Percentiles rank a stretch among this genome's conserved stretches.
Evolutionary conservation across 2,888 invertebrate genomes (phyloP).

Genomic region (Chelonus formosanus): DNA sequence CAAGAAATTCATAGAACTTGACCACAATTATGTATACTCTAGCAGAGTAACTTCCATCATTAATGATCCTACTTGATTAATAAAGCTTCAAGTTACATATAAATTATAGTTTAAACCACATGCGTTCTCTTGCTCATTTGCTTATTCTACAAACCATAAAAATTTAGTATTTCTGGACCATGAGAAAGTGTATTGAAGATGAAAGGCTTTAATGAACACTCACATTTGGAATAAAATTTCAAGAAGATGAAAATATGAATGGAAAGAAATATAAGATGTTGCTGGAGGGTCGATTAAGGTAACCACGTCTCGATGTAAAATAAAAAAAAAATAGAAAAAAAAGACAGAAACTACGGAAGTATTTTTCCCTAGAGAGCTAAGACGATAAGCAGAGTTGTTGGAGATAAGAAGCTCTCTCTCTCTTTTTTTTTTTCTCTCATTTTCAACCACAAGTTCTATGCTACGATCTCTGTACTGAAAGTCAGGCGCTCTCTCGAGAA

Average conservation of each 20-base stretch:
- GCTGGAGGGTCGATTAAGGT: constrained; percentile 27
- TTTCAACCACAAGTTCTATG: constrained; percentile 16
- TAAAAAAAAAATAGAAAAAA: constrained; percentile 15
- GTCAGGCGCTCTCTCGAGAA: constrained; percentile 32
- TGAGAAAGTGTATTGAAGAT: no score
- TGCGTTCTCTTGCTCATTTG: no score
- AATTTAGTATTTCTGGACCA: no score
- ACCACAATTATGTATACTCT: no score
- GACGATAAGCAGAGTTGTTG: constrained; percentile 35
- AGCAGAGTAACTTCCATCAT: no score
- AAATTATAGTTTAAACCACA: no score
- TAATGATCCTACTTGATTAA: no score
- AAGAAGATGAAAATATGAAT: constrained; percentile 8
- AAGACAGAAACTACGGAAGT: constrained; percentile 22
- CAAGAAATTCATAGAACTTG: no score
- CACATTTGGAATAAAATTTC: background rate
- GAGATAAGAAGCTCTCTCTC: constrained; percentile 33
- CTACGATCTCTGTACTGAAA: constrained; percentile 10
- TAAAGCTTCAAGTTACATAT: no score
- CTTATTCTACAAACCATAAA: no score
- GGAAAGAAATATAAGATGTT: constrained; percentile 2
- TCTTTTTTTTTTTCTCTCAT: constrained; percentile 29
- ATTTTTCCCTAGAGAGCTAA: constrained; percentile 30
- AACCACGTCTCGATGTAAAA: constrained; percentile 26
- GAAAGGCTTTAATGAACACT: no score